phyloP scores from a whole-genome alignment of 1,140 invertebrate genomes.

The Laupala kohalensis region DNA sequence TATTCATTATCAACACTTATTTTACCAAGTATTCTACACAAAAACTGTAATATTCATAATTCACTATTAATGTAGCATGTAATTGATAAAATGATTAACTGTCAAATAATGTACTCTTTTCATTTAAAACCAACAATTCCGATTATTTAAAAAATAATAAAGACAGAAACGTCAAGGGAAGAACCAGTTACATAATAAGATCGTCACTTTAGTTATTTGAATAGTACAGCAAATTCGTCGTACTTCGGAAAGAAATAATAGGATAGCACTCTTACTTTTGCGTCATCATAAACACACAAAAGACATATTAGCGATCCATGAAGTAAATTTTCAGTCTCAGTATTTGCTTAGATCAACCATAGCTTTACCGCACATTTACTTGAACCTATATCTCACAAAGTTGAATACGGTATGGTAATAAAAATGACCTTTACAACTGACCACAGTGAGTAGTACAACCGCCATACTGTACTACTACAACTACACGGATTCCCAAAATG shows the following conservation, averaged over 20 bases:
- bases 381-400: neutral
- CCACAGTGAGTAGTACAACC: neutral
- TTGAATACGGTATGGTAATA: neutral
- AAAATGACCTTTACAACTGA: neutral
- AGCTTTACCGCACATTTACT: no score
- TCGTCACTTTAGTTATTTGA: no score
- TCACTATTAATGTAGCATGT: no score
- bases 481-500: neutral
- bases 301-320: no score
- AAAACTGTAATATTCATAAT: neutral
- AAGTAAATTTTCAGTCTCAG: neutral
- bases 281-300: neutral
- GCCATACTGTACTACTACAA: neutral
- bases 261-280: neutral
- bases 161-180: no score
- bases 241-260: neutral
- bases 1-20: neutral
- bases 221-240: no score
- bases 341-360: neutral
- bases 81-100: no score
- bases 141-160: no score
- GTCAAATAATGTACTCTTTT: no score
- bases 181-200: no score
- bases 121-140: no score
- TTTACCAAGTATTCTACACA: neutral